These are phyloP conservation scores for Conus ventricosus DNA, from an alignment of 1,140 invertebrate species.

Conservation along the genomic window DNA sequence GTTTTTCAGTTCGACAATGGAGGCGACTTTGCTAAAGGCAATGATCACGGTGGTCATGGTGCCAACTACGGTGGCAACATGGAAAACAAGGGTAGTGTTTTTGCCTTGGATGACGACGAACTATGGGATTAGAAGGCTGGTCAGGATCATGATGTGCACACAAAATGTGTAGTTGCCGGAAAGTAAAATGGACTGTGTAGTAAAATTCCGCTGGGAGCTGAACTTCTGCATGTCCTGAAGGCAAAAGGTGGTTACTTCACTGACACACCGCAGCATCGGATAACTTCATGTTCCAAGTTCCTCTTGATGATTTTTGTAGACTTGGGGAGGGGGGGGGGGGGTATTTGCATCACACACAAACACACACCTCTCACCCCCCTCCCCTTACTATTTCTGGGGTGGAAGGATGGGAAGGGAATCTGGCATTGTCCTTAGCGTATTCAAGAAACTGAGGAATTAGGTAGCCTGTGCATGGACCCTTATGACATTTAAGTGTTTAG, in stretches of 20 bases:
- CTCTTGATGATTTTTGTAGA: neutral
- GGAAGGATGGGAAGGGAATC: too few relatives aligned
- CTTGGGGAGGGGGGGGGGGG: neutral
- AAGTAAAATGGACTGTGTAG: neutral
- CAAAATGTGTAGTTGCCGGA: neutral
- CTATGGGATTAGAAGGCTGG: slow-evolving; percentile 56
- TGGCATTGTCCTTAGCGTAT: too few relatives aligned
- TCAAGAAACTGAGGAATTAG: too few relatives aligned
- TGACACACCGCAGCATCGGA: neutral
- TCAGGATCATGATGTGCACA: too few relatives aligned
- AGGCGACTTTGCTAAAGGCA: slow-evolving; percentile 47
- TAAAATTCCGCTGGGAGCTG: neutral
- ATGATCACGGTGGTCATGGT: slow-evolving; percentile 35
- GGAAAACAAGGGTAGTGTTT: slow-evolving; percentile 9
- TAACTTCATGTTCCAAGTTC: neutral
- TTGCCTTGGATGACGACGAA: slow-evolving; percentile 59
- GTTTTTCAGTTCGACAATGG: slow-evolving; percentile 47
- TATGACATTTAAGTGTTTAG: too few relatives aligned
- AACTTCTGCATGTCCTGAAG: neutral
- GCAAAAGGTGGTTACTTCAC: too few relatives aligned
- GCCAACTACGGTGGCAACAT: neutral
- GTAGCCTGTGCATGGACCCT: too few relatives aligned
- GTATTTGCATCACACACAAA: too few relatives aligned
- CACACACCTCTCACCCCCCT: too few relatives aligned
- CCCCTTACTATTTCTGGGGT: too few relatives aligned